Percentiles rank a stretch among this genome's conserved stretches.
phyloP scores from a whole-genome alignment of 1,140 invertebrate genomes.

The Sweltsa coloradensis region DNA sequence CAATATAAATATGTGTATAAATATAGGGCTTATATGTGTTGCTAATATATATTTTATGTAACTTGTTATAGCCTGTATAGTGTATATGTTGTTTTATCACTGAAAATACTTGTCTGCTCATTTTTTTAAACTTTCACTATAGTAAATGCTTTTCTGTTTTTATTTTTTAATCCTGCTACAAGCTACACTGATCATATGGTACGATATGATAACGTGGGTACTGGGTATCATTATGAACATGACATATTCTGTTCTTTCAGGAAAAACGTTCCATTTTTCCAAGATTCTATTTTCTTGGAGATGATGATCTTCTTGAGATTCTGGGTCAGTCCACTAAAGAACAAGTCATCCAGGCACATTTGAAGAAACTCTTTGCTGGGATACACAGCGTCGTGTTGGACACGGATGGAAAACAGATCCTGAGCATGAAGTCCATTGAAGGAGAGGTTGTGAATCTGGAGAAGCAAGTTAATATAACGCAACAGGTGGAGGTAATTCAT shows the following conservation, averaged over 20 bases:
- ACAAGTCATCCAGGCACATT: constrained; percentile 77
- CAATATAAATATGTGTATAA: too few relatives aligned
- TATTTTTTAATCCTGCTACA: too few relatives aligned
- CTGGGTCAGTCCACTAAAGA: constrained; percentile 80
- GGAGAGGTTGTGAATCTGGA: constrained; percentile 71
- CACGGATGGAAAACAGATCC: constrained; percentile 46
- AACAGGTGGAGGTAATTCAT: constrained; percentile 69
- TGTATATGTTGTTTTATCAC: too few relatives aligned
- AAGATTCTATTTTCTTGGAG: constrained; percentile 90
- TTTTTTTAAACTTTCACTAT: too few relatives aligned
- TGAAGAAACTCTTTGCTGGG: constrained; percentile 92
- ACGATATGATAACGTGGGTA: too few relatives aligned
- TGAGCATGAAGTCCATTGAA: constrained; percentile 66
- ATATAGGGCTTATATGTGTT: too few relatives aligned
- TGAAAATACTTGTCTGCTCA: too few relatives aligned
- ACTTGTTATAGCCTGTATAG: too few relatives aligned
- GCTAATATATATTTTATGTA: too few relatives aligned
- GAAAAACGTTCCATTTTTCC: constrained; percentile 90
- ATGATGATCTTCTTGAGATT: constrained; percentile 91
- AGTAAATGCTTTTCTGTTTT: too few relatives aligned
- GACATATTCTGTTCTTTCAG: constrained; percentile 38
- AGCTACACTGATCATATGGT: too few relatives aligned
- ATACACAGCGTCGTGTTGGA: constrained; percentile 64
- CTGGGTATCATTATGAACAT: constrained; percentile 1
- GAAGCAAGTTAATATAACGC: constrained; percentile 60